phyloP scores from a whole-genome alignment of 2,888 invertebrate species.

The Agrochola litura region DNA sequence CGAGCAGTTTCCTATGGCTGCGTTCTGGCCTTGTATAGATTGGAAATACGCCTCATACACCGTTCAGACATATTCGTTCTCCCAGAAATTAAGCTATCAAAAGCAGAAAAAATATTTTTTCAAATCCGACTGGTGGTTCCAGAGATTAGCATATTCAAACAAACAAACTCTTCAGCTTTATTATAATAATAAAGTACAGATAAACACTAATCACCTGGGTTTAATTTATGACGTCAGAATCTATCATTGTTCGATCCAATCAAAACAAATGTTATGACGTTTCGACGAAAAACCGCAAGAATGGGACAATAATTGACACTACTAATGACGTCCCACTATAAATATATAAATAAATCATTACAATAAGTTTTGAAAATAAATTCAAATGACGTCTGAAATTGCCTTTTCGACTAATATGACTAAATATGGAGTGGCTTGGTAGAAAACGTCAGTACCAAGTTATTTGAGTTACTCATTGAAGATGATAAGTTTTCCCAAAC shows the following conservation, averaged over 20 bases:
- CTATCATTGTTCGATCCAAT: background rate
- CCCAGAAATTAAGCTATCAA: background rate
- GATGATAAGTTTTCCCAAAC: constrained; percentile 8
- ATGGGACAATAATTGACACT: background rate
- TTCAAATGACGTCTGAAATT: constrained; percentile 13
- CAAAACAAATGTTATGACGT: background rate
- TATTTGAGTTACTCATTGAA: constrained; percentile 20
- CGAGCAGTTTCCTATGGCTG: too few species aligned
- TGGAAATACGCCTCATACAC: too few species aligned
- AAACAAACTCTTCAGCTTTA: too few species aligned
- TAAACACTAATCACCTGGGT: background rate
- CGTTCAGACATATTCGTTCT: background rate
- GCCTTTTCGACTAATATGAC: constrained; percentile 2
- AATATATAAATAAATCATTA: constrained; percentile 21
- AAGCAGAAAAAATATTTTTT: too few species aligned
- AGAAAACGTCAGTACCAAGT: background rate
- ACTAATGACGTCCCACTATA: background rate
- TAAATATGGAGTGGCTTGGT: constrained; percentile 30
- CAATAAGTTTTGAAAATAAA: constrained; percentile 9
- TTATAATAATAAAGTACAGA: too few species aligned
- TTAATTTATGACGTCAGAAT: constrained; percentile 24
- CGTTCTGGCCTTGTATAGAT: too few species aligned
- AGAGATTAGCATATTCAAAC: too few species aligned
- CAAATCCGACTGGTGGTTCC: too few species aligned
- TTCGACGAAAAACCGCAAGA: constrained; percentile 36